phyloP scores from a whole-genome alignment of 2,888 invertebrate genomes.

The Atrina japonica region DNA sequence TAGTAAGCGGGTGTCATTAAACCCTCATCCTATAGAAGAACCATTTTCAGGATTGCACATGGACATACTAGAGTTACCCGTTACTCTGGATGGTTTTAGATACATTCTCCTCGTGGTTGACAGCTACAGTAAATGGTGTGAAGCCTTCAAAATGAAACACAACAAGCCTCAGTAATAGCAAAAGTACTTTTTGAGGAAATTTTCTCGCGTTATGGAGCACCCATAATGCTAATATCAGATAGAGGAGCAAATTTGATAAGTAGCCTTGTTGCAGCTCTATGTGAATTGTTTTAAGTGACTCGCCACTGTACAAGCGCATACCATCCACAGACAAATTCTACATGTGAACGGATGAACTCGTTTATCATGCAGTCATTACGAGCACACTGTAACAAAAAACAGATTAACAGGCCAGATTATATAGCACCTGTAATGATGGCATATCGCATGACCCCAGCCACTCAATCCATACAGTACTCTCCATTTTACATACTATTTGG shows the following conservation, averaged over 20 bases:
- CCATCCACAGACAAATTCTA: conserved; percentile 7
- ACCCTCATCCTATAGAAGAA: neutral
- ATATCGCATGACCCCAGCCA: neutral
- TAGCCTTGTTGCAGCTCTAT: conserved; percentile 1
- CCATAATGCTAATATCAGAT: conserved; percentile 21
- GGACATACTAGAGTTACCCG: conserved; percentile 2
- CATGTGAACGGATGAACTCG: conserved; percentile 8
- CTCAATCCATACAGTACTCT: neutral
- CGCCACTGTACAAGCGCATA: too few relatives aligned
- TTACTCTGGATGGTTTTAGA: neutral
- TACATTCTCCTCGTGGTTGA: too few relatives aligned
- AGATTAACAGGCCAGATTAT: too few relatives aligned
- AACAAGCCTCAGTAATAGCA: neutral
- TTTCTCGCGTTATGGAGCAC: neutral
- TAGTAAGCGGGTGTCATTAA: neutral
- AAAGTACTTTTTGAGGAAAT: neutral
- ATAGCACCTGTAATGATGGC: too few relatives aligned
- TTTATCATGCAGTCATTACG: neutral
- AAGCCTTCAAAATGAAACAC: neutral
- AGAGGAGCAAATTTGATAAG: too few relatives aligned
- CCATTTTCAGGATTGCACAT: conserved; percentile 5
- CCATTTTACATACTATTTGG: neutral
- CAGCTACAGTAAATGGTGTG: neutral
- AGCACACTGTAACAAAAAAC: neutral
- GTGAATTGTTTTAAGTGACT: neutral